Conservation (phyloP, 1,140 invertebrate species). For the Lepidurus packardi region DNA sequence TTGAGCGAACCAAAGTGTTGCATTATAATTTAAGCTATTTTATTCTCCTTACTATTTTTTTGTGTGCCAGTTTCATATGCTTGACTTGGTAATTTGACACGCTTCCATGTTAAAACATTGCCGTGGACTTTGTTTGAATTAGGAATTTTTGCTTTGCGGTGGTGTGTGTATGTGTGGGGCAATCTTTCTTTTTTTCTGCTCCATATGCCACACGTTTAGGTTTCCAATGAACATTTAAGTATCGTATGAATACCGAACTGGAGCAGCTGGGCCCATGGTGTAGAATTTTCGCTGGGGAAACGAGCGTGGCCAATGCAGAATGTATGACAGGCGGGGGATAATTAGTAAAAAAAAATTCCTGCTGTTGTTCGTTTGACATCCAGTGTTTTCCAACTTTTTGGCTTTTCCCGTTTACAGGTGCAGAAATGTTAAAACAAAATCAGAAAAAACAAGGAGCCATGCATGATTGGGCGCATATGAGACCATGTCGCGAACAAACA, state of each 20-base stretch:
- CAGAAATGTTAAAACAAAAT: background rate
- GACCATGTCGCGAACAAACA: background rate
- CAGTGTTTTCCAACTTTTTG: background rate
- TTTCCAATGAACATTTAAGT: background rate
- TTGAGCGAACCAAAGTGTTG: too few species aligned
- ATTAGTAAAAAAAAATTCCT: background rate
- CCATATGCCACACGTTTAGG: conserved; percentile 12
- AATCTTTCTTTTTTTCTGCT: background rate
- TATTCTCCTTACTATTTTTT: background rate
- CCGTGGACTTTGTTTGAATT: background rate
- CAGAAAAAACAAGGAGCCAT: background rate
- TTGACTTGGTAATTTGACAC: conserved; percentile 13
- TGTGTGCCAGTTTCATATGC: background rate
- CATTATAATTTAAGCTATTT: too few species aligned
- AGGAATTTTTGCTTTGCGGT: background rate
- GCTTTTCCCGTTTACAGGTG: background rate
- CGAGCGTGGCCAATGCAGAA: conserved; percentile 1
- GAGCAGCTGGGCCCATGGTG: background rate
- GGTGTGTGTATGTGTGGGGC: background rate
- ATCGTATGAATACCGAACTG: background rate
- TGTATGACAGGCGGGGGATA: background rate
- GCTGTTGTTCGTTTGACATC: background rate
- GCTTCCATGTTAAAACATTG: background rate
- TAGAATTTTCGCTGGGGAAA: background rate
- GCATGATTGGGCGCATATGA: background rate